phyloP scores from a whole-genome alignment of 53 echinoderm and acorn worm genomes.

The Holothuria scabra region DNA sequence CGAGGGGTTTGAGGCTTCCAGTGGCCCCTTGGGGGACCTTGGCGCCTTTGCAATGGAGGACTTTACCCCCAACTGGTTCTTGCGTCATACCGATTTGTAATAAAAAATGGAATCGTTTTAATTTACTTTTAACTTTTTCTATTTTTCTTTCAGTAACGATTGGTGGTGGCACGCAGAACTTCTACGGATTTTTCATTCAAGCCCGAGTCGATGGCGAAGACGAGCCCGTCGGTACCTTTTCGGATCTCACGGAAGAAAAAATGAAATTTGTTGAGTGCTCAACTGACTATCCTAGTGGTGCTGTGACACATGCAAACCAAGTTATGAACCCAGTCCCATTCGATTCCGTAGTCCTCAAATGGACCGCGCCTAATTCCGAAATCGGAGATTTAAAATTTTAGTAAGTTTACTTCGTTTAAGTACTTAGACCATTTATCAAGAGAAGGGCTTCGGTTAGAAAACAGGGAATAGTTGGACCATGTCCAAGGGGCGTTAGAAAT shows the following conservation, averaged over 20 bases:
- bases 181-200: conserved; percentile 20
- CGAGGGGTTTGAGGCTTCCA: no score
- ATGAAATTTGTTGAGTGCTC: conserved; percentile 11
- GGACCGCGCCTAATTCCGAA: conserved; percentile 1
- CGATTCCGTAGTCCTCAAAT: not conserved
- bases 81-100: no score
- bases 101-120: no score
- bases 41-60: no score
- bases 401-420: not conserved
- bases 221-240: conserved; percentile 16
- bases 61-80: no score
- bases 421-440: no score
- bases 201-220: conserved; percentile 11
- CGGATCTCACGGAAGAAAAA: not conserved
- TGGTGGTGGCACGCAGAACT: not conserved
- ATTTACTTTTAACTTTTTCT: no score
- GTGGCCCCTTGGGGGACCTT: no score
- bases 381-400: conserved; percentile 10
- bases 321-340: no score
- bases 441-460: no score
- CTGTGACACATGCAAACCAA: conserved; percentile 7
- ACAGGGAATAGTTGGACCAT: no score
- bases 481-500: no score
- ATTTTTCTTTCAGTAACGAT: conserved; percentile 20
- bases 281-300: not conserved